Evolutionary conservation across 2,113 vertebrate species (phyloP), one percentile per base, ranked within the genome.

Genomic region (Benitochromis conjunctus): DNA sequence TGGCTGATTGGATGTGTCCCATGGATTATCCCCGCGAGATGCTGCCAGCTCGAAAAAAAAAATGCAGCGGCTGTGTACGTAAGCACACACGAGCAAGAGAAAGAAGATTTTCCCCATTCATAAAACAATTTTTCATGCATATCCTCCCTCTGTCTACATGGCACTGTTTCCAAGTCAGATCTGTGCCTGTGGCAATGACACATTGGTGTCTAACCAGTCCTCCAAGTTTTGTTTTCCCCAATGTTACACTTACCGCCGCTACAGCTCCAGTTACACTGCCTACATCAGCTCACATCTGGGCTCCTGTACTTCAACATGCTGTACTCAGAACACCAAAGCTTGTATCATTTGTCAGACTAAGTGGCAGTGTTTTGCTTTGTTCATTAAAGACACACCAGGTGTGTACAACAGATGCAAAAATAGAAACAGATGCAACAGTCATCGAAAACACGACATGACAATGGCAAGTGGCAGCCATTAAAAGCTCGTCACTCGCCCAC

Each of bases 1-100:
- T 91, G 92, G 90, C 95, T 96, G 95, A 96, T 96, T 96, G 96
- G 96, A 96, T 96, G 96, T 97, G 97, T 97, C 97, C 97, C 97
- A 95, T 78, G 91, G 93, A 94, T 94, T 92, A 93, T 92, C 88
- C 93, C 87, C 31, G 10, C 41, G 89, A 90, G 90, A 81, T 9
- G 66, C 85, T 93, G 94, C 93, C 95, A 94, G 92, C 83, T 90
- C 26, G 79, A 82, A 91, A 92, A 92, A 91, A 78, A 90, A 89
- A 80, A 91, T 6, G 14, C 76, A 54, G 60, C 38, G 26, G 43
- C 79, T 79, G 58, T 58, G 9, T 62, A 79, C 54, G 36, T 43
- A 85, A 24, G 60, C 86, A 79, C 80, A 81, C 58, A 64, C 4
- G 36, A 14, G 56, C 69, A 79, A 66, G 11, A 71, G 56, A 79